These are phyloP conservation scores for Phylloscopus trochilus DNA, from an alignment of 2,113 vertebrate species.

Conservation along the genomic window DNA sequence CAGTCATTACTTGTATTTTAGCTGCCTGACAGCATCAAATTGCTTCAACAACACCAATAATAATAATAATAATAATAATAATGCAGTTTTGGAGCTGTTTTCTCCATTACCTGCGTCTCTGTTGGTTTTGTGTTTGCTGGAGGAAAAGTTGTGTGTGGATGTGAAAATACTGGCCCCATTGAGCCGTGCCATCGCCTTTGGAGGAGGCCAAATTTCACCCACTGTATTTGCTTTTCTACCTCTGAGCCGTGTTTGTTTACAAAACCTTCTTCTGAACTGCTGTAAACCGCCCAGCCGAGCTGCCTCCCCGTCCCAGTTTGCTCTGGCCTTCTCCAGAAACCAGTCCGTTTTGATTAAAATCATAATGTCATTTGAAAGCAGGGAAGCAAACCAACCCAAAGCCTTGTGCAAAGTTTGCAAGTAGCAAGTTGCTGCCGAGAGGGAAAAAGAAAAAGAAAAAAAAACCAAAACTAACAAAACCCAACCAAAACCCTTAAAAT, in stretches of 20 bases:
- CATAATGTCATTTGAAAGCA: conserved; percentile 37
- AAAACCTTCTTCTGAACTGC: conserved; percentile 40
- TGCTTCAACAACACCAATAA: not conserved
- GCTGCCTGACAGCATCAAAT: not conserved
- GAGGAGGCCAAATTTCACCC: conserved; percentile 39
- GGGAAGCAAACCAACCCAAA: not conserved
- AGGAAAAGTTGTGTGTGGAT: conserved; percentile 2
- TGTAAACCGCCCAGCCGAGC: not conserved
- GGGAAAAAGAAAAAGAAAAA: rapidly evolving
- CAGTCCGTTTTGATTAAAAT: conserved; percentile 50
- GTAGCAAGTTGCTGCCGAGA: not conserved
- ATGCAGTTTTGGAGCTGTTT: not conserved
- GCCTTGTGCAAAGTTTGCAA: conserved; percentile 22
- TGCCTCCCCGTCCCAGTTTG: not conserved
- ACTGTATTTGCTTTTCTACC: conserved; percentile 52
- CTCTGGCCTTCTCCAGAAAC: conserved; percentile 24
- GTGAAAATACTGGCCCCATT: conserved; percentile 32
- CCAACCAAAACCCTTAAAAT: not conserved
- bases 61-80: not conserved
- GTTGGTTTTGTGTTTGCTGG: conserved; percentile 23
- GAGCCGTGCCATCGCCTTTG: not conserved
- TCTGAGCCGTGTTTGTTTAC: conserved; percentile 40
- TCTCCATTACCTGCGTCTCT: not conserved
- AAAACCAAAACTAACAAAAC: too few species aligned
- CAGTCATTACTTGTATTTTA: not conserved